Evolutionary conservation across 2,797 vertebrate genomes (phyloP), one percentile per base, ranked within the genome.

Genomic region (Anolis apletophallus): DNA sequence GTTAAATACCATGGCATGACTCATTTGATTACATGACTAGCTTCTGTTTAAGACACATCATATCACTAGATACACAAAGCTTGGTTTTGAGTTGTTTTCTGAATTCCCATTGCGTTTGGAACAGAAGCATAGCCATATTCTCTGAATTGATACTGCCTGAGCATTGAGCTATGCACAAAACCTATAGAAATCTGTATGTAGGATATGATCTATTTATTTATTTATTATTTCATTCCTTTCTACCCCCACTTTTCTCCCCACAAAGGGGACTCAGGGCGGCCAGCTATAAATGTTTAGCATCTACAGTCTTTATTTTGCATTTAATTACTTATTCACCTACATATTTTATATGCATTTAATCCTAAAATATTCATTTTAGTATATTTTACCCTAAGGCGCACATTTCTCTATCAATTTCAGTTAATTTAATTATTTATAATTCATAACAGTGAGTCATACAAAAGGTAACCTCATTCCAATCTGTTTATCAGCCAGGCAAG

Each of bases 1-100:
- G 61, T 68, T 84, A 64, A 36, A 0, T 4, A 83, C 1, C 13
- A 68, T 12, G 0, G 36, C 2, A 7, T 55, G 84, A 23, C 0
- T 21, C 75, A 12, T 52, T 61, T 1, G 0, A 1, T 1, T 71
- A 52, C 84, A 64, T 59, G 16, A 12, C 46, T 81, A 69, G 6
- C 59, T 64, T 80, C 26, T 72, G 74, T 34, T 67, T 36, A 36
- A 0, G 36, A 64, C 76, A 81, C 19, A 80, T 19, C 36, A 46
- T 50, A 46, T 67, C 77, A 77, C 52, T 79, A n/a, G 81, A 78
- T 84, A 0, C 50, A 11, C 0, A 0, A 34, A 85, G 72, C 71
- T 88, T 50, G 71, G 19, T 83, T 85, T 32, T 9, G 26, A 57
- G 54, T 71, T 69, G 19, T 84, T 89, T 89, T 61, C 16, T 46